Evolutionary conservation across 92 coral and sea anemone species (phyloP).

Genomic region (Zoanthus sociatus): DNA sequence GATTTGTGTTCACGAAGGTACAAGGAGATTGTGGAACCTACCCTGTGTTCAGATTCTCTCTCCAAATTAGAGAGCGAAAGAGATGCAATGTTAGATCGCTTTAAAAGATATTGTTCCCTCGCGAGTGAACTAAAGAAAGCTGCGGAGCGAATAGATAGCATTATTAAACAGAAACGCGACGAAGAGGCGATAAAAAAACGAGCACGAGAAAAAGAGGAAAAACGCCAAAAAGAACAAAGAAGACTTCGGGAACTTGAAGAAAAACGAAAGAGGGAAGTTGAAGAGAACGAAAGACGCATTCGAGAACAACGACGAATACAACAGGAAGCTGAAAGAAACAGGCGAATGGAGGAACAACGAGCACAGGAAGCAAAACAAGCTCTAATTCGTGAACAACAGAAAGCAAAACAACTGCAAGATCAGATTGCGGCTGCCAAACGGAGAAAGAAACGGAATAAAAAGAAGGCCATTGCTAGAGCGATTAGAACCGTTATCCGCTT

Average conservation of each 20-base stretch:
- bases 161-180: constrained; percentile 6
- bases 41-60: constrained; percentile 13
- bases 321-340: not conserved
- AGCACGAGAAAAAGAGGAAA: not conserved
- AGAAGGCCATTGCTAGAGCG: not conserved
- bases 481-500: not conserved
- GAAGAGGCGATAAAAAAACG: constrained; percentile 3
- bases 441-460: not conserved
- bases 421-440: not conserved
- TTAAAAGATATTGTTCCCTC: constrained; percentile 9
- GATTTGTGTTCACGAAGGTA: constrained; percentile 45
- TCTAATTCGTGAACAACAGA: not conserved
- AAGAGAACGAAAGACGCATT: not conserved
- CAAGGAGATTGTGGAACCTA: constrained; percentile 34
- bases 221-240: not conserved
- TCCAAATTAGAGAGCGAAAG: not conserved
- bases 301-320: not conserved
- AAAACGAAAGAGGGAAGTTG: not conserved
- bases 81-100: constrained; percentile 1
- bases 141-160: not conserved
- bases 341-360: not conserved
- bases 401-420: not conserved
- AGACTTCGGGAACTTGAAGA: not conserved
- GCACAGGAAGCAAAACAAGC: constrained; percentile 5
- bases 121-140: not conserved